Conservation (phyloP, 2,113 vertebrate species). For the Pseudorasbora parva region DNA sequence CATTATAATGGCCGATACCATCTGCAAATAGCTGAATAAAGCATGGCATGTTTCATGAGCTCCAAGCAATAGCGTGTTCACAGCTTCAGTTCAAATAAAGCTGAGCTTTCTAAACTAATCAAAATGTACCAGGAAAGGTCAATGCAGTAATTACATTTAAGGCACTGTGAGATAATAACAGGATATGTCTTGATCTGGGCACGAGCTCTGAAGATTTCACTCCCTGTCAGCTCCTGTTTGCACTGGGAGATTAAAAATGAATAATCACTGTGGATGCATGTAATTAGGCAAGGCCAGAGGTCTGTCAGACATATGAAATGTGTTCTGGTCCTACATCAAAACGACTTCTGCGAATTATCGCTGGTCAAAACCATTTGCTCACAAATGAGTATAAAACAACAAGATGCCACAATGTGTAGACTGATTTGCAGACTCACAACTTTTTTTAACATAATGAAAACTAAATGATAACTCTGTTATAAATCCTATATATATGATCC, state of each 20-base stretch:
- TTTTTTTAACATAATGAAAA: not conserved
- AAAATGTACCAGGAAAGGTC: conserved; percentile 47
- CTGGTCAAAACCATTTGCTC: conserved; percentile 14
- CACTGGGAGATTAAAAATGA: conserved; percentile 38
- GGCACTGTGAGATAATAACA: conserved; percentile 44
- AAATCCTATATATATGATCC: not conserved
- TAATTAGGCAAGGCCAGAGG: conserved; percentile 43
- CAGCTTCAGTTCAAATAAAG: conserved; percentile 27
- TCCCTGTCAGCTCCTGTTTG: conserved; percentile 26
- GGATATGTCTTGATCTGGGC: conserved; percentile 11
- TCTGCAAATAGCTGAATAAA: conserved; percentile 15
- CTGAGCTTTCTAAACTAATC: conserved; percentile 43
- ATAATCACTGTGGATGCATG: conserved; percentile 30
- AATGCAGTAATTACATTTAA: conserved; percentile 48
- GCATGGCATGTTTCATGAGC: conserved; percentile 1
- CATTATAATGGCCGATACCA: not conserved
- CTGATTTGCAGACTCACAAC: conserved; percentile 31
- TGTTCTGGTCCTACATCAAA: conserved; percentile 1
- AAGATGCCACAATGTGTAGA: not conserved
- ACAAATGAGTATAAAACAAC: conserved; percentile 40
- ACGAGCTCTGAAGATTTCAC: conserved; percentile 12
- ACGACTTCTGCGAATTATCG: conserved; percentile 29
- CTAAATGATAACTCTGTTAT: not conserved
- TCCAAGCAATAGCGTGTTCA: conserved; percentile 17
- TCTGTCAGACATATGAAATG: conserved; percentile 31